Conservation (phyloP, 37 sponge, comb jelly and placozoan genomes). For the Halichondria panicea region DNA sequence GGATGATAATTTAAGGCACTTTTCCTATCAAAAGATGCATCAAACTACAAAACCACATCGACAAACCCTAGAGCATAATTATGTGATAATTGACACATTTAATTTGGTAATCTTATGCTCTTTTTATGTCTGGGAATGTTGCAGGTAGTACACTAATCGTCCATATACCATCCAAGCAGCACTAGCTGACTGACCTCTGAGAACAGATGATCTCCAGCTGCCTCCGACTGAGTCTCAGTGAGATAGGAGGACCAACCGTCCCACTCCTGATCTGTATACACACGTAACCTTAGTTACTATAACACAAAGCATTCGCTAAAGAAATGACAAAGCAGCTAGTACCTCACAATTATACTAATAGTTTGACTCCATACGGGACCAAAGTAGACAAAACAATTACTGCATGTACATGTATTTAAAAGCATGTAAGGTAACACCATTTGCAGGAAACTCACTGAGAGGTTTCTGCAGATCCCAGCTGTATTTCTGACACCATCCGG, state of each 20-base stretch:
- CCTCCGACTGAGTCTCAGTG: constrained; percentile 9
- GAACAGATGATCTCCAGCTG: constrained; percentile 57
- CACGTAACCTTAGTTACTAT: too few species aligned
- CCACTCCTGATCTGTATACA: constrained; percentile 22
- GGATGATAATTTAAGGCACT: not conserved
- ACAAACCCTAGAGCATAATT: not conserved
- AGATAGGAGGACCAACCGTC: constrained; percentile 53
- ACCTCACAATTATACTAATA: too few species aligned
- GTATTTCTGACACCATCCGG: constrained; percentile 75
- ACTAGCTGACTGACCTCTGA: constrained; percentile 12
- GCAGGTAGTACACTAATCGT: too few species aligned
- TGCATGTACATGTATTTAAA: not conserved
- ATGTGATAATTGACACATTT: not conserved
- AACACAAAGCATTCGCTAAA: too few species aligned
- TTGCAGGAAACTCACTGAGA: constrained; percentile 10
- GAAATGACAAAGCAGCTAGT: too few species aligned
- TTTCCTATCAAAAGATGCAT: too few species aligned
- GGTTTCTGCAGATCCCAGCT: constrained; percentile 68
- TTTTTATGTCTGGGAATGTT: too few species aligned
- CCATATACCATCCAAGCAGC: not conserved
- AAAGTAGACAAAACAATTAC: too few species aligned
- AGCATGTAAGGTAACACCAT: not conserved
- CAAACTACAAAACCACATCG: not conserved
- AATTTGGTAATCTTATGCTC: not conserved
- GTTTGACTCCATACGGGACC: too few species aligned